Percentiles rank a stretch among this genome's conserved stretches.
Evolutionary conservation across 1,140 invertebrate genomes (phyloP).

Genomic region (Cotesia glomerata): DNA sequence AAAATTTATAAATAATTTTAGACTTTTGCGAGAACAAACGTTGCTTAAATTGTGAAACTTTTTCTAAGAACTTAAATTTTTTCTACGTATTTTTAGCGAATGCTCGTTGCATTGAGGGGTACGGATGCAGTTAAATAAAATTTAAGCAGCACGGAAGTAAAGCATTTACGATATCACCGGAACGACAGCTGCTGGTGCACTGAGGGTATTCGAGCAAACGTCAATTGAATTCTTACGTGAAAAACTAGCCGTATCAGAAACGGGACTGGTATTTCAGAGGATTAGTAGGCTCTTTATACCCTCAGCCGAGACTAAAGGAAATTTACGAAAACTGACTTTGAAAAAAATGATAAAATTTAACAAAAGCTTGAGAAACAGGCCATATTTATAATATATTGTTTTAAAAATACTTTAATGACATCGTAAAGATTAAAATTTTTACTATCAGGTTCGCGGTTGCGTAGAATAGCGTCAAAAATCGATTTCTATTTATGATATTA

Average conservation of each 20-base stretch:
- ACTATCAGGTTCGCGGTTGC: slow-evolving; percentile 5
- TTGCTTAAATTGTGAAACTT: neutral
- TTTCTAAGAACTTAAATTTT: too few species aligned
- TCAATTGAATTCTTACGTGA: slow-evolving; percentile 1
- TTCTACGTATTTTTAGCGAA: neutral
- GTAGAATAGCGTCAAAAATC: slow-evolving; percentile 10
- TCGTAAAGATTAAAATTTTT: neutral
- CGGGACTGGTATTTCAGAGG: too few species aligned
- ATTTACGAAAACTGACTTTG: too few species aligned
- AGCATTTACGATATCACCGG: neutral
- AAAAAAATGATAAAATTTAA: too few species aligned
- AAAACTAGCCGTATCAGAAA: neutral
- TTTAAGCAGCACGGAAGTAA: neutral
- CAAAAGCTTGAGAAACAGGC: too few species aligned
- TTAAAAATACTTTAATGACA: neutral
- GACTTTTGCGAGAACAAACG: too few species aligned
- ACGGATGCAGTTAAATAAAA: neutral
- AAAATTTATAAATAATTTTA: too few species aligned
- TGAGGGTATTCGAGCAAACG: slow-evolving; percentile 18
- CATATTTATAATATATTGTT: too few species aligned
- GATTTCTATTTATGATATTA: neutral
- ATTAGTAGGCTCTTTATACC: too few species aligned
- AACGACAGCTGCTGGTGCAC: neutral
- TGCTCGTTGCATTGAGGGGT: neutral
- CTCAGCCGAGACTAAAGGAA: too few species aligned